phyloP scores from a whole-genome alignment of 1,140 invertebrate species.

The Contarinia nasturtii region DNA sequence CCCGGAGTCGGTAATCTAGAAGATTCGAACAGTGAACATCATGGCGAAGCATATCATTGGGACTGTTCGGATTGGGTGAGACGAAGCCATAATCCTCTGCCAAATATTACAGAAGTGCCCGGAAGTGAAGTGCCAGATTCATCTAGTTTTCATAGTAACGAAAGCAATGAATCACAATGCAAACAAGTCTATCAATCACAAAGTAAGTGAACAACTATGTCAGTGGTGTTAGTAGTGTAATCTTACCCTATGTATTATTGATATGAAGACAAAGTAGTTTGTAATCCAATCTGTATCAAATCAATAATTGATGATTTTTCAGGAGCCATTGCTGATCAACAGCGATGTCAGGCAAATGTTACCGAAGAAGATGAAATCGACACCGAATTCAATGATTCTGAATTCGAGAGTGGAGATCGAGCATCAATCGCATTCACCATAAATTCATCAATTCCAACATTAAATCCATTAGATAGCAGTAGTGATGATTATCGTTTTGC shows the following conservation, averaged over 20 bases:
- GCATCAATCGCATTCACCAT: conserved; percentile 27
- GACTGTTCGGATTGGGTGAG: conserved; percentile 89
- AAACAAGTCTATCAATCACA: conserved; percentile 21
- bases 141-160: conserved; percentile 71
- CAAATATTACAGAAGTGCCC: conserved; percentile 82
- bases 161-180: conserved; percentile 56
- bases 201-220: no score
- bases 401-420: conserved; percentile 38
- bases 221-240: background rate
- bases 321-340: conserved; percentile 2
- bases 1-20: background rate
- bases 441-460: conserved; percentile 30
- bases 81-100: conserved; percentile 59
- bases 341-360: conserved; percentile 37
- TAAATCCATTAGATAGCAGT: conserved; percentile 42
- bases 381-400: conserved; percentile 49
- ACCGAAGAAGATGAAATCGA: conserved; percentile 50
- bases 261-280: no score
- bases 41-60: conserved; percentile 71
- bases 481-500: conserved; percentile 36
- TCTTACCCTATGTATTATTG: no score
- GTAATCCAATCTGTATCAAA: no score
- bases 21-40: conserved; percentile 15
- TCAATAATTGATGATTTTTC: no score
- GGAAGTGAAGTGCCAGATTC: conserved; percentile 80